Conservation (phyloP, 2,797 vertebrate genomes). For the Aselliscus stoliczkanus region DNA sequence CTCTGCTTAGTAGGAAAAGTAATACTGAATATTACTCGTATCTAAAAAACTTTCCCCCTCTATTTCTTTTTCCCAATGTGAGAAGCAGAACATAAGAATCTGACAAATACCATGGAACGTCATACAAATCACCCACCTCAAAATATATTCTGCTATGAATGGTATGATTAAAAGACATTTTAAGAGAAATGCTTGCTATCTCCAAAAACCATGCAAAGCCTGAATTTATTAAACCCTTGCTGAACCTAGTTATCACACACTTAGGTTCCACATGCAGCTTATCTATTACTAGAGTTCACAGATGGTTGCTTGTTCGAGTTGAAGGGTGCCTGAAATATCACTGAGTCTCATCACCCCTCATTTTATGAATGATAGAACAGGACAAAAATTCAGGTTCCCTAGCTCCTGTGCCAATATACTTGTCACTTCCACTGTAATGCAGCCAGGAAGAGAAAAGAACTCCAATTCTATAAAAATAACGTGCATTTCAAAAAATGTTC, state of each 20-base stretch:
- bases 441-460: not conserved
- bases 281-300: conserved; percentile 42
- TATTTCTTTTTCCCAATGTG: not conserved
- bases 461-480: not conserved
- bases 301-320: not conserved
- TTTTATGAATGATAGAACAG: conserved; percentile 22
- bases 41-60: not conserved
- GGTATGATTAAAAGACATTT: conserved; percentile 44
- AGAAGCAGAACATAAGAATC: conserved; percentile 25
- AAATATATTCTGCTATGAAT: conserved; percentile 13
- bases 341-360: not conserved
- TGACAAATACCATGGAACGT: not conserved
- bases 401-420: not conserved
- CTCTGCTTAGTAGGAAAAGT: conserved; percentile 16
- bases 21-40: conserved; percentile 11
- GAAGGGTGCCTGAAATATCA: not conserved
- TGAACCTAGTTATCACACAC: conserved; percentile 45
- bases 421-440: not conserved
- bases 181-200: conserved; percentile 2
- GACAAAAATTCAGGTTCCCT: not conserved
- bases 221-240: conserved; percentile 37
- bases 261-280: conserved; percentile 27
- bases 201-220: not conserved
- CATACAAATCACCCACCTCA: not conserved
- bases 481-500: not conserved